These are phyloP conservation scores for Brachionus rubens DNA, from an alignment of 1,140 invertebrate species.

Conservation along the genomic window DNA sequence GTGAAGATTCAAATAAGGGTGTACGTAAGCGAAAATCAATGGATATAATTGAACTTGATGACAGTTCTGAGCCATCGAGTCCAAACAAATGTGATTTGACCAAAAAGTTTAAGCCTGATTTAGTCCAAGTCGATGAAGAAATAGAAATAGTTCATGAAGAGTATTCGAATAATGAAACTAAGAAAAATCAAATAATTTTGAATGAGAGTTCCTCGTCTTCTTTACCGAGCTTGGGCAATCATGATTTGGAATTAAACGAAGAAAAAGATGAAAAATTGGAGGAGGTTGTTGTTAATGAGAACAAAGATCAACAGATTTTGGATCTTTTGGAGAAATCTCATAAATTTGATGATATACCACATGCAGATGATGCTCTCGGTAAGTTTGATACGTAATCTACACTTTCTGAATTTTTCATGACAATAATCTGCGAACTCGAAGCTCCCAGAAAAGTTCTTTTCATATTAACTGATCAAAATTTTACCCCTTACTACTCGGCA, in stretches of 20 bases:
- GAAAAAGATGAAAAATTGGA: neutral
- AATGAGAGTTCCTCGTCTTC: conserved; percentile 4
- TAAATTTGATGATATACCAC: neutral
- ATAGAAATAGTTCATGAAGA: conserved; percentile 1
- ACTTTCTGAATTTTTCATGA: neutral
- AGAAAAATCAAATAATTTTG: neutral
- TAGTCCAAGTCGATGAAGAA: neutral
- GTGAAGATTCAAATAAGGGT: neutral
- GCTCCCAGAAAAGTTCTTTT: no score
- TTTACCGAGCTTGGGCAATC: neutral
- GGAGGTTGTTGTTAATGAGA: neutral
- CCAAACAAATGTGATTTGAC: neutral
- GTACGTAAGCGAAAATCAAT: conserved; percentile 11
- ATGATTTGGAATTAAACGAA: neutral
- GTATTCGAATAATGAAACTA: neutral
- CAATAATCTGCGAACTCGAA: no score
- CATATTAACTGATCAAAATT: no score
- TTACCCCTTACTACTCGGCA: no score
- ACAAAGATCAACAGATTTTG: neutral
- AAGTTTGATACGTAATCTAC: neutral
- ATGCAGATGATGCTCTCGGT: conserved; percentile 7
- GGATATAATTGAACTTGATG: neutral
- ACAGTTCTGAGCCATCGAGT: neutral
- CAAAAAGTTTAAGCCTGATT: conserved; percentile 18
- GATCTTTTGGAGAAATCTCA: conserved; percentile 7